Evolutionary conservation across 64 coral and sea anemone species (phyloP).

Genomic region (Astreopora myriophthalma): DNA sequence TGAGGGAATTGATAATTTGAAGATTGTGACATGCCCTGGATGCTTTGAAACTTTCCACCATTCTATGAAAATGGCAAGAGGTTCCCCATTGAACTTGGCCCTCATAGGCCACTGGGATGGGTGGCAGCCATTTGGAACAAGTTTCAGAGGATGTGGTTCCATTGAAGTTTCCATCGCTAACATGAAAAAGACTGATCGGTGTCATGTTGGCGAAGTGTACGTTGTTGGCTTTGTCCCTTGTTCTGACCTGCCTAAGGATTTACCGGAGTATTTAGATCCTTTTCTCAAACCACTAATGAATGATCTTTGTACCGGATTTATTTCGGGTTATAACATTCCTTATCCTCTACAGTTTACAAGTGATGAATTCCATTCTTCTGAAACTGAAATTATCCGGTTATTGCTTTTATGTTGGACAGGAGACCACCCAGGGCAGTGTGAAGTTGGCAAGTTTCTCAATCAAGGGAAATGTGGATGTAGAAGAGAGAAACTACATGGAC

Average conservation of each 20-base stretch:
- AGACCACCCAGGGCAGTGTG: conserved; percentile 37
- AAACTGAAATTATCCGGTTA: conserved; percentile 34
- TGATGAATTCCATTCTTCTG: neutral
- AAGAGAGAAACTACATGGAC: conserved; percentile 28
- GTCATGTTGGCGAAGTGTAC: conserved; percentile 55
- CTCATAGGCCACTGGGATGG: conserved; percentile 78
- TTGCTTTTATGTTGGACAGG: conserved; percentile 37
- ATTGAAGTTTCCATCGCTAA: conserved; percentile 65
- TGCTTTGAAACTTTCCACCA: conserved; percentile 61
- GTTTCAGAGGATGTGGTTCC: conserved; percentile 63
- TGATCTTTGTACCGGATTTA: conserved; percentile 47
- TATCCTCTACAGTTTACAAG: conserved; percentile 26
- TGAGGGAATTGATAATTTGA: conserved; percentile 8
- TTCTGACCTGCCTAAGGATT: conserved; percentile 33
- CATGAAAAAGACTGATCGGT: conserved; percentile 61
- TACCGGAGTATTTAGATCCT: conserved; percentile 45
- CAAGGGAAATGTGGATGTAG: conserved; percentile 61
- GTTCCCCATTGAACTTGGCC: conserved; percentile 50
- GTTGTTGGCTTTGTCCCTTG: conserved; percentile 58
- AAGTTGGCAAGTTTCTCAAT: conserved; percentile 43
- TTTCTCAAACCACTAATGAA: conserved; percentile 64
- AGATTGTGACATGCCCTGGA: conserved; percentile 64
- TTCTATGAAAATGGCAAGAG: conserved; percentile 21
- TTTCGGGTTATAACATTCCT: conserved; percentile 52
- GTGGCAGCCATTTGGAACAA: conserved; percentile 88